Evolutionary conservation across 2,888 invertebrate species (phyloP).

Genomic region (Diaperis boleti): DNA sequence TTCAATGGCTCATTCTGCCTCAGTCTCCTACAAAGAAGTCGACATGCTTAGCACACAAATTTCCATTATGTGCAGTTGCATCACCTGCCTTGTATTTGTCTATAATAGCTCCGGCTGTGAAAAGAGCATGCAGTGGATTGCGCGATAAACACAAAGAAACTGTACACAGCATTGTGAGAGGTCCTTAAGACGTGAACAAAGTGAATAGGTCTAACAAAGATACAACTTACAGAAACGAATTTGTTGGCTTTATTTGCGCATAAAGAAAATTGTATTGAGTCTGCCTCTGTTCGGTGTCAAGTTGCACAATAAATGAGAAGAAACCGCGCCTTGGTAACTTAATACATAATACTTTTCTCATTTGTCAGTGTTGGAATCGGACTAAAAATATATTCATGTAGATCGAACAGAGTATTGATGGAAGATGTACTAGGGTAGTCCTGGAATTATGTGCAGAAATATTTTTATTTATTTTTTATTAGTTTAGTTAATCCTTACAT

Average conservation of each 20-base stretch:
- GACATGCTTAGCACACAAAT: conserved; percentile 16
- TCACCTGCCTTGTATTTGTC: conserved; percentile 28
- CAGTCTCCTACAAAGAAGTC: neutral
- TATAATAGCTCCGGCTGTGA: conserved; percentile 19
- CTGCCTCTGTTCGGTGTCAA: conserved; percentile 27
- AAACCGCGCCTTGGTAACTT: conserved; percentile 29
- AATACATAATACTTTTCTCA: conserved; percentile 26
- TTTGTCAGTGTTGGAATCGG: conserved; percentile 4
- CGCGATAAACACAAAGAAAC: conserved; percentile 39
- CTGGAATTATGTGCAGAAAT: too few relatives aligned
- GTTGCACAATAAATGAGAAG: conserved; percentile 32
- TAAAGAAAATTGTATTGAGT: conserved; percentile 39
- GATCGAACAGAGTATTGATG: too few relatives aligned
- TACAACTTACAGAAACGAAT: conserved; percentile 34
- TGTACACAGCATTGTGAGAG: conserved; percentile 29
- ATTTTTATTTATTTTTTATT: too few relatives aligned
- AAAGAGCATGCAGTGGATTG: conserved; percentile 34
- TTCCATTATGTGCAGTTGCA: conserved; percentile 33
- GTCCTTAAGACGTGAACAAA: conserved; percentile 36
- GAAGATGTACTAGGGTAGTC: too few relatives aligned
- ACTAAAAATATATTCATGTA: neutral
- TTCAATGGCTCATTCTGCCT: neutral
- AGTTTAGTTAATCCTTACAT: too few relatives aligned
- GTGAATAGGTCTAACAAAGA: conserved; percentile 32
- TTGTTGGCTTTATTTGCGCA: conserved; percentile 40